Evolutionary conservation across 2,797 vertebrate genomes (phyloP).

Genomic region (Ptychadena robeensis): DNA sequence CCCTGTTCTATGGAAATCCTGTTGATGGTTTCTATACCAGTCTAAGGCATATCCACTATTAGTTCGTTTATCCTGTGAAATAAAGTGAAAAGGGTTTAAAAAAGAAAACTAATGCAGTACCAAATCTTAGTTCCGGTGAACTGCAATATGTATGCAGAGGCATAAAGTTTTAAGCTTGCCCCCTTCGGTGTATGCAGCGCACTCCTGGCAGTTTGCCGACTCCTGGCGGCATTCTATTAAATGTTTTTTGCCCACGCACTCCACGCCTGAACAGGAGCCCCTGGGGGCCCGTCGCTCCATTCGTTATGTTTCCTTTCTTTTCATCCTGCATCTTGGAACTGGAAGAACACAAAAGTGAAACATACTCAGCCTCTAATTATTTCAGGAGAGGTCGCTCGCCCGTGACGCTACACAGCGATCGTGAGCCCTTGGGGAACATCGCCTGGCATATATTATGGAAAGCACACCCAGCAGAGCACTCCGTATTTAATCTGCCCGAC

Average conservation of each 20-base stretch:
- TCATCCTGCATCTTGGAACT: background rate
- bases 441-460: too few relatives aligned
- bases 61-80: too few relatives aligned
- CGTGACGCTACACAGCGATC: background rate
- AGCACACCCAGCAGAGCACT: background rate
- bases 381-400: background rate
- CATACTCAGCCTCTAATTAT: background rate
- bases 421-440: background rate
- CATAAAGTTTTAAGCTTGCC: too few relatives aligned
- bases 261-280: background rate
- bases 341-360: conserved; percentile 5
- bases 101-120: too few relatives aligned
- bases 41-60: too few relatives aligned
- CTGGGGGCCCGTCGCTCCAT: background rate
- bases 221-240: background rate
- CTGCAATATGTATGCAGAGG: too few relatives aligned
- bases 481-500: background rate
- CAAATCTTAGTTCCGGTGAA: too few relatives aligned
- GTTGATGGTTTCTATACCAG: too few relatives aligned
- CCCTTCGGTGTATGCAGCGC: background rate
- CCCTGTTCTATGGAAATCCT: too few relatives aligned
- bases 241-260: background rate
- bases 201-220: background rate
- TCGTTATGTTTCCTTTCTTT: conserved; percentile 19
- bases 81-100: too few relatives aligned